Percentiles rank a stretch among this genome's conserved stretches.
Evolutionary conservation across 2,888 invertebrate species (phyloP).

Genomic region (Isotomurus palustris): DNA sequence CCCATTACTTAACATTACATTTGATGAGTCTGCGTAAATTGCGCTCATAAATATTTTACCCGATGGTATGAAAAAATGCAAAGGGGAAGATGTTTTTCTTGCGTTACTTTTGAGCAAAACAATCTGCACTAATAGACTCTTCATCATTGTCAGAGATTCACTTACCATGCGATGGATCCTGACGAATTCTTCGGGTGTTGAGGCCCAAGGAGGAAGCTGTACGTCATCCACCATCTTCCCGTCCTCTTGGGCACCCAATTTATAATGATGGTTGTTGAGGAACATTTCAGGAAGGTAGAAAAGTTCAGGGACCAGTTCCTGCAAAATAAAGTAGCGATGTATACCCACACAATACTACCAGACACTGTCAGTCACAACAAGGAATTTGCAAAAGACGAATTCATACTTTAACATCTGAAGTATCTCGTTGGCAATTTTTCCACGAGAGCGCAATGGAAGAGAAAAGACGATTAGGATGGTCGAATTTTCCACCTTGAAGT

Average conservation of each 20-base stretch:
- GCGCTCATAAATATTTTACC: conserved; percentile 10
- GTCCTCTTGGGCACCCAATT: conserved; percentile 83
- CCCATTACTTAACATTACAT: conserved; percentile 15
- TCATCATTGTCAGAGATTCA: not conserved
- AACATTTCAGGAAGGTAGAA: conserved; percentile 99
- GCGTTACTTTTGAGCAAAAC: too few relatives aligned
- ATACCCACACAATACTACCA: not conserved
- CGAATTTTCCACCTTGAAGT: conserved; percentile 97
- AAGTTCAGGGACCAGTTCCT: conserved; percentile 97
- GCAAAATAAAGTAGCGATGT: conserved; percentile 27
- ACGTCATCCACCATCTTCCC: conserved; percentile 74
- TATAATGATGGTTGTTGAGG: conserved; percentile 77
- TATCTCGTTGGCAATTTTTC: conserved; percentile 98
- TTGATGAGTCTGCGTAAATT: conserved; percentile 3
- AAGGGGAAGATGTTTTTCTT: too few relatives aligned
- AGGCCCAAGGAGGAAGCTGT: conserved; percentile 93
- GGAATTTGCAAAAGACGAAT: not conserved
- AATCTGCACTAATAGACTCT: too few relatives aligned
- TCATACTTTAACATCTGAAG: conserved; percentile 91
- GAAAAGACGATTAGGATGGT: conserved; percentile 95
- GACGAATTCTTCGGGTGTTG: conserved; percentile 95
- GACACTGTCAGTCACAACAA: not conserved
- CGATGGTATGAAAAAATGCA: not conserved
- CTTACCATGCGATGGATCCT: conserved; percentile 89
- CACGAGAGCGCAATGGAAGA: conserved; percentile 91